These are phyloP conservation scores for Hemistola chrysoprasaria DNA, from an alignment of 2,888 invertebrate genomes.

Conservation along the genomic window DNA sequence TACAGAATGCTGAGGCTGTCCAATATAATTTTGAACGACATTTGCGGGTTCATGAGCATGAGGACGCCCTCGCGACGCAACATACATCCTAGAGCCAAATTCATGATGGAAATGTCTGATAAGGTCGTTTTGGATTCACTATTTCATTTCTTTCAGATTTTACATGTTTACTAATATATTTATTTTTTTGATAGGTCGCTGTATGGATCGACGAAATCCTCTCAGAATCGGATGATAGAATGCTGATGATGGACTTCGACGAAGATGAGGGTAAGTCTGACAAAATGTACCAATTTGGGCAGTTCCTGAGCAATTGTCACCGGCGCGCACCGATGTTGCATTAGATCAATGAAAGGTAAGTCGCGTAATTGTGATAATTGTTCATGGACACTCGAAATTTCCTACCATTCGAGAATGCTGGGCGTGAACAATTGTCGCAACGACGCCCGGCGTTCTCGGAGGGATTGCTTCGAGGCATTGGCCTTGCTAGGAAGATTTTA, in stretches of 20 bases:
- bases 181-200: conserved; percentile 49
- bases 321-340: conserved; percentile 32
- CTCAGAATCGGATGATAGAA: conserved; percentile 68
- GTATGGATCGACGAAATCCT: conserved; percentile 75
- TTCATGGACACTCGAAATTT: conserved; percentile 33
- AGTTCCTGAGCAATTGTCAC: conserved; percentile 47
- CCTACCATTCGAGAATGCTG: conserved; percentile 24
- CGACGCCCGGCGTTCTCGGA: conserved; percentile 43
- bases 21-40: conserved; percentile 59
- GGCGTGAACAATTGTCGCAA: conserved; percentile 51
- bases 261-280: conserved; percentile 66
- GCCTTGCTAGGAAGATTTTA: too few relatives aligned
- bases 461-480: conserved; percentile 1
- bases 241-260: conserved; percentile 77
- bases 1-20: conserved; percentile 67
- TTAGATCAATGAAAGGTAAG: conserved; percentile 41
- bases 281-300: neutral
- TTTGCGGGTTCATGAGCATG: conserved; percentile 56
- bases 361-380: conserved; percentile 55
- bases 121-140: too few relatives aligned
- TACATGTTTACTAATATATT: too few relatives aligned
- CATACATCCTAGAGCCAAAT: conserved; percentile 54
- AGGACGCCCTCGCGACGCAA: conserved; percentile 52
- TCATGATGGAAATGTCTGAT: conserved; percentile 72
- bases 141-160: neutral